Base-by-base conservation (phyloP, 2,888 invertebrate genomes). In the Toxonevra muliebris region DNA sequence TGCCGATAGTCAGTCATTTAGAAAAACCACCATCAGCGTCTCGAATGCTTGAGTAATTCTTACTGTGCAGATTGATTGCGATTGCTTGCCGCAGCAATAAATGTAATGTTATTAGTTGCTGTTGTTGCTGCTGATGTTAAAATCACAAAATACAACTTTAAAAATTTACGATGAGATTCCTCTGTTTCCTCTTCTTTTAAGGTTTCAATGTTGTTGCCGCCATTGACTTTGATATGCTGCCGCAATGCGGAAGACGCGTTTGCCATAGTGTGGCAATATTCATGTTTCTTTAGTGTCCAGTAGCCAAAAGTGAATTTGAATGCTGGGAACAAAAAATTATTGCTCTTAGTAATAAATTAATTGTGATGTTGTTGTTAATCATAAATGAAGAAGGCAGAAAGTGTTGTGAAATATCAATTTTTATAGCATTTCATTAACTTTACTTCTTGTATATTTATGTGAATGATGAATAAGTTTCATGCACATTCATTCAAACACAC, bases 351-450 rank as follows among this genome's bases (percentile, higher is more conserved):
- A 60, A 61, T 66, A 66, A 66, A 66, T 53, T 66, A 30, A 66
- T 66, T 66, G 43, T 50, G 61, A 43, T 66, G 59, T 42, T 53
- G 60, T 30, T 60, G 65, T 60, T 53, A 45, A 66, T 65, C 65
- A 50, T 57, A 64, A 57, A 55, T 30, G 41, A 64, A 15, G n/a
- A n/a, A 13, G 11, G 30, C 30, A 30, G 48, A 7, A 30, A 45
- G 10, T 1, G 13, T 17, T 65, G 65, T 65, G 65, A 65, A 58
- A 7, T 40, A n/a, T 52, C 50, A 20, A 12, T 65, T 59, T 65
- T 65, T 59, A 65, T 52, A 52, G 59, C 65, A 65, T 52, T 65
- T 65, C 59, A 65, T 65, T 65, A 65, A 59, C 43, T 43, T 30
- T 30, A 4, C 30, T 30, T 30, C 30, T 30, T 30, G 30, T 30